Conservation (phyloP, 1,140 invertebrate species). For the Bombus consobrinus region DNA sequence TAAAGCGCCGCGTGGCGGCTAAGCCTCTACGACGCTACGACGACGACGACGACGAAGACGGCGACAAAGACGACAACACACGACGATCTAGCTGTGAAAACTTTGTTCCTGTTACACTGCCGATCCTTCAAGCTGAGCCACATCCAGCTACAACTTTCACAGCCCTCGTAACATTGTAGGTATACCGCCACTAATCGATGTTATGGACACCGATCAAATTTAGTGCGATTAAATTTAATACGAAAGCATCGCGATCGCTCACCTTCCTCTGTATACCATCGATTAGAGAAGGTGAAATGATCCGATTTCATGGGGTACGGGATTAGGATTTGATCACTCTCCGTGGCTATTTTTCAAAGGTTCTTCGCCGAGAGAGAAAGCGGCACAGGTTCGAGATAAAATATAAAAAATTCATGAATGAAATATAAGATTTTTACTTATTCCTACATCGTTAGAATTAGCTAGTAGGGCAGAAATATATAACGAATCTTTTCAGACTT, state of each 20-base stretch:
- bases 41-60: slow-evolving; percentile 19
- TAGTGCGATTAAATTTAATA: slow-evolving; percentile 49
- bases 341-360: not conserved
- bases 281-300: not conserved
- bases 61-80: not conserved
- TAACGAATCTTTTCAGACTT: too few species aligned
- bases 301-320: not conserved
- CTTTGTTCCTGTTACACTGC: slow-evolving; percentile 1
- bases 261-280: too few species aligned
- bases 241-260: not conserved
- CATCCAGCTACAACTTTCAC: slow-evolving; percentile 34
- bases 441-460: too few species aligned
- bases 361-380: not conserved
- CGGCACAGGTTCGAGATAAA: not conserved
- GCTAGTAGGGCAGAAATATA: too few species aligned
- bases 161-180: not conserved
- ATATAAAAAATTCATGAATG: too few species aligned
- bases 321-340: not conserved
- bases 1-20: slow-evolving; percentile 72
- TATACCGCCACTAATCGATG: slow-evolving; percentile 24
- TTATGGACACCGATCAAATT: slow-evolving; percentile 31
- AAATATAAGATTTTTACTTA: too few species aligned
- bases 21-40: slow-evolving; percentile 54
- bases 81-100: slow-evolving; percentile 21
- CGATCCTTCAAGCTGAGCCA: not conserved